A percentile compares a stretch with the other conserved stretches of the same genome.
Evolutionary conservation across 2,113 vertebrate genomes (phyloP).

Genomic region (Amazona guildingii): DNA sequence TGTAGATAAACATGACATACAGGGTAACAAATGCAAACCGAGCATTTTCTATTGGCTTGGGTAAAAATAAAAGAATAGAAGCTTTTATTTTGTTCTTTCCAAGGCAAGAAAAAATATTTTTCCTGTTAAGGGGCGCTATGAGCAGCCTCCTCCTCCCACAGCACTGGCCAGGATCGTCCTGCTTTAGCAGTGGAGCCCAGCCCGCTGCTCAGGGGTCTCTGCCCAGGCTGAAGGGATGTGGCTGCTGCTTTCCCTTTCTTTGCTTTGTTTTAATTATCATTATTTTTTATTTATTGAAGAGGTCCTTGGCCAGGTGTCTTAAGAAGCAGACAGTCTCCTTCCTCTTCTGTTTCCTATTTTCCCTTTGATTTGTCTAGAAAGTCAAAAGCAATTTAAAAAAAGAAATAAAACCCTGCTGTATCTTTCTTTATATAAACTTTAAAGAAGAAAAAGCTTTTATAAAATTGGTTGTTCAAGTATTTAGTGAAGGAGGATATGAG

Average conservation of each 20-base stretch:
- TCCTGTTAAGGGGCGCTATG: background rate
- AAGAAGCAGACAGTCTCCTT: background rate
- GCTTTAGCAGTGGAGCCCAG: background rate
- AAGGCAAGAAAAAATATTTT: background rate
- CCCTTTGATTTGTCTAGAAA: background rate
- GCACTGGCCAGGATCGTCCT: background rate
- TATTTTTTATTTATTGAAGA: background rate
- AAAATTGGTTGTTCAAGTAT: background rate
- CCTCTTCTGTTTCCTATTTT: background rate
- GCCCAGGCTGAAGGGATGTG: background rate
- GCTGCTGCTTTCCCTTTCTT: background rate
- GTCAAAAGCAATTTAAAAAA: background rate
- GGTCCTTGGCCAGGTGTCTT: background rate
- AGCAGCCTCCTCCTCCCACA: accelerated
- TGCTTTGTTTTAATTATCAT: background rate
- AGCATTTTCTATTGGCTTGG: background rate
- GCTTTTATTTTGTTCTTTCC: background rate
- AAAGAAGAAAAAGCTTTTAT: background rate
- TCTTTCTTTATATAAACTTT: background rate
- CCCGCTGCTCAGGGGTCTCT: background rate
- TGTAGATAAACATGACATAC: background rate
- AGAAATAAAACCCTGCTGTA: background rate
- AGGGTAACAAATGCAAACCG: background rate
- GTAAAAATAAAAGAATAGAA: background rate
- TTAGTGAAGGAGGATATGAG: background rate